These are phyloP conservation scores for Mellilla xanthometata DNA, from an alignment of 2,888 invertebrate species.

Conservation along the genomic window DNA sequence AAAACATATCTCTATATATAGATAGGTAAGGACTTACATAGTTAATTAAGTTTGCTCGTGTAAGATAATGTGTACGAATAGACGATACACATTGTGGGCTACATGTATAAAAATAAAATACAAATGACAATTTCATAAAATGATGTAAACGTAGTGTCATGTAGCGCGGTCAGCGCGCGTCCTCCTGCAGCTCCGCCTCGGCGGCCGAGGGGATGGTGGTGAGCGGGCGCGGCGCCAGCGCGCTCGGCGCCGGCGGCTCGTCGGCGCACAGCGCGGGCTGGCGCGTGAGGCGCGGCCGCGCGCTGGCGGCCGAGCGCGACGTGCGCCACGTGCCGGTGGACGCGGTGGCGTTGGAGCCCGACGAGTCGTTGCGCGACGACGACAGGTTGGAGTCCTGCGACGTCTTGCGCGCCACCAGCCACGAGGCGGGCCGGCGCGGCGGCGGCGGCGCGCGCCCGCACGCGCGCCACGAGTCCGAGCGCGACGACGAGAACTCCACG, in stretches of 20 bases:
- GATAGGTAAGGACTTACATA: no score
- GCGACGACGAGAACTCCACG: constrained; percentile 94
- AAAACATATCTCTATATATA: no score
- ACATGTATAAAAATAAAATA: background rate
- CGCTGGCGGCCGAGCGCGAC: constrained; percentile 92
- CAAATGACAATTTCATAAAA: no score
- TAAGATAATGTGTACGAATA: no score
- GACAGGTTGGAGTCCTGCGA: constrained; percentile 96
- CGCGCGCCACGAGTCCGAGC: constrained; percentile 94
- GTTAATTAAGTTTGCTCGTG: no score
- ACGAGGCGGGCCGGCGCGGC: constrained; percentile 91
- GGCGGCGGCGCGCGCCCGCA: constrained; percentile 91
- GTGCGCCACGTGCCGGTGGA: constrained; percentile 95
- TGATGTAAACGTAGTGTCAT: constrained; percentile 40
- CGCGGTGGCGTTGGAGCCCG: constrained; percentile 93
- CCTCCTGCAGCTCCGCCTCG: constrained; percentile 59
- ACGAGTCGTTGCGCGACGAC: constrained; percentile 95
- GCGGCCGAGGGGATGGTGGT: constrained; percentile 71
- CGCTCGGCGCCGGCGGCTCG: constrained; percentile 78
- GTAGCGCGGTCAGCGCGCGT: constrained; percentile 43
- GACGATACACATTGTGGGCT: no score
- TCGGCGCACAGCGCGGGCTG: constrained; percentile 92
- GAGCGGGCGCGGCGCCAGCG: constrained; percentile 54
- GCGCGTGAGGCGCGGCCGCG: constrained; percentile 89
- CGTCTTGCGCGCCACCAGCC: constrained; percentile 95